Evolutionary conservation across 2,888 invertebrate species (phyloP).

Genomic region (Phalera bucephala): DNA sequence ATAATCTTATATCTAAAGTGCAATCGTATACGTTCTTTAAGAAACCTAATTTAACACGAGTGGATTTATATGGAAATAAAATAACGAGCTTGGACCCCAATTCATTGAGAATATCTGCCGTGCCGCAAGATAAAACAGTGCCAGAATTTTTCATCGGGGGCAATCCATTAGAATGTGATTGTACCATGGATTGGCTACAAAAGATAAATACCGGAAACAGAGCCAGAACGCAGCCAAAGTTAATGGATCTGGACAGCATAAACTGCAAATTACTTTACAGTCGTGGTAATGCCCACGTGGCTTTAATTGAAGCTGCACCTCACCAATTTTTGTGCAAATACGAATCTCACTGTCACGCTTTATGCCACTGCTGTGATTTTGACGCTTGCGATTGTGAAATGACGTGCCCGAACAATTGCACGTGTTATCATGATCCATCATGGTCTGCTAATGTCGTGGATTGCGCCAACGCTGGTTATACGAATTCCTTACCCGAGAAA

Average conservation of each 20-base stretch:
- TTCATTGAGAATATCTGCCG: constrained; percentile 89
- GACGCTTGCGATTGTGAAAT: constrained; percentile 96
- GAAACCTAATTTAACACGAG: constrained; percentile 91
- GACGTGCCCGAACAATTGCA: constrained; percentile 94
- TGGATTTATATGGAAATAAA: constrained; percentile 91
- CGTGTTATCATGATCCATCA: constrained; percentile 94
- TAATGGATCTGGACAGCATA: constrained; percentile 92
- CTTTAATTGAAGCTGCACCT: constrained; percentile 89
- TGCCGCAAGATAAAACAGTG: constrained; percentile 87
- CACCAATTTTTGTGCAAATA: constrained; percentile 94
- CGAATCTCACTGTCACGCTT: constrained; percentile 92
- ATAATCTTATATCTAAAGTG: constrained; percentile 91
- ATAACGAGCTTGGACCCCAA: constrained; percentile 90
- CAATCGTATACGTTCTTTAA: constrained; percentile 94
- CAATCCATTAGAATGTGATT: constrained; percentile 94
- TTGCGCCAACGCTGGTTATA: constrained; percentile 88
- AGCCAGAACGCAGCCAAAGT: constrained; percentile 89
- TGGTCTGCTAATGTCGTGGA: constrained; percentile 94
- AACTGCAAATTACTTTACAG: constrained; percentile 92
- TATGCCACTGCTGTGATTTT: constrained; percentile 95
- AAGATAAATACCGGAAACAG: constrained; percentile 89
- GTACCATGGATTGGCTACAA: constrained; percentile 95
- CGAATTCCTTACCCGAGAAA: constrained; percentile 88
- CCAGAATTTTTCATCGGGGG: constrained; percentile 93
- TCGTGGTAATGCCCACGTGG: constrained; percentile 88